Evolutionary conservation across 2,888 invertebrate species (phyloP).

Genomic region (Sinotaia quadrata): DNA sequence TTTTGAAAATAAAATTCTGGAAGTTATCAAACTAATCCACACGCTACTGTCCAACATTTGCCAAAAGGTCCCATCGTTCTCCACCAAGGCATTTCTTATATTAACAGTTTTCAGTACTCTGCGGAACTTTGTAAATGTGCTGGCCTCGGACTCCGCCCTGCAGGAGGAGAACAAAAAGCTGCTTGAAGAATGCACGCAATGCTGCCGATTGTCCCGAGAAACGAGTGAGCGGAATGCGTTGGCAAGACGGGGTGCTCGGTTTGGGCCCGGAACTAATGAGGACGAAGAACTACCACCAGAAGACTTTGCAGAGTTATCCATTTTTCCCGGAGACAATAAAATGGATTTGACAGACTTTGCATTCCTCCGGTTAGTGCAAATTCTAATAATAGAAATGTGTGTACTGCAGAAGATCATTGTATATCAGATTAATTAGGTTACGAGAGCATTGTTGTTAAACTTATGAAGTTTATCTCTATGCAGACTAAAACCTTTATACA

Average conservation of each 20-base stretch:
- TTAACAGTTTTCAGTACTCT: not conserved
- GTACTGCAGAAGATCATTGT: too few relatives aligned
- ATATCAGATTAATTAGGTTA: too few relatives aligned
- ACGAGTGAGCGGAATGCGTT: not conserved
- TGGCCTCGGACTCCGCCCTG: not conserved
- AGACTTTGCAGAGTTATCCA: constrained; percentile 67
- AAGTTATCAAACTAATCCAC: not conserved
- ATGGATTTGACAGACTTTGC: constrained; percentile 9
- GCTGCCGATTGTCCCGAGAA: not conserved
- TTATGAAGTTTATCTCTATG: too few relatives aligned
- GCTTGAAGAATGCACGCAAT: not conserved
- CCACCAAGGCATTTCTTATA: not conserved
- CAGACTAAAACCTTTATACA: too few relatives aligned
- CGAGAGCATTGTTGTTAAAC: too few relatives aligned
- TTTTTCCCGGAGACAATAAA: constrained; percentile 42
- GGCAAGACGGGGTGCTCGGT: not conserved
- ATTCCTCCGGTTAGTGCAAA: constrained; percentile 1
- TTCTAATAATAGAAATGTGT: too few relatives aligned
- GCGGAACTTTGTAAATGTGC: not conserved
- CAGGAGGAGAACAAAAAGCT: not conserved
- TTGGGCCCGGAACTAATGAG: not conserved
- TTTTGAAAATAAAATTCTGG: not conserved
- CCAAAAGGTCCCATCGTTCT: not conserved
- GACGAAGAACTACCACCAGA: constrained; percentile 69
- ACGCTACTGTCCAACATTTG: constrained; percentile 6